These are phyloP conservation scores for Chloebia gouldiae DNA, from an alignment of 2,113 vertebrate genomes.

Conservation along the genomic window DNA sequence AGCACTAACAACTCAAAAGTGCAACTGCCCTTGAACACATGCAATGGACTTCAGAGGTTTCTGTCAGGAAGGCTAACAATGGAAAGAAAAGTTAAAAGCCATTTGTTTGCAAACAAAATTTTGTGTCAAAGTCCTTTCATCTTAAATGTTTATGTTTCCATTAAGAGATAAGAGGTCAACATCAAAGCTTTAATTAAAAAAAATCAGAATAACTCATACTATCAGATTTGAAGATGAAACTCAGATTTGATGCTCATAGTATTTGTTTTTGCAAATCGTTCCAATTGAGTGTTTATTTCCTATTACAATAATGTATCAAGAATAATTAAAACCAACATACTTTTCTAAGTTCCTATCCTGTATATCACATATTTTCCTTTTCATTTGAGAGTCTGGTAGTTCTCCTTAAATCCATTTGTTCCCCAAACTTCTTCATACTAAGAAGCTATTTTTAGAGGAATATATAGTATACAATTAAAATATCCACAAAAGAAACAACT, in stretches of 20 bases:
- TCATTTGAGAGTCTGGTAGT: not conserved
- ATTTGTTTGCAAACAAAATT: constrained; percentile 21
- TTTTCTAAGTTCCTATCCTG: not conserved
- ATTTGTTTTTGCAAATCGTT: constrained; percentile 3
- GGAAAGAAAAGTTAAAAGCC: not conserved
- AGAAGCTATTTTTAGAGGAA: not conserved
- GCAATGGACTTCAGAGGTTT: not conserved
- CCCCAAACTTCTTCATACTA: not conserved
- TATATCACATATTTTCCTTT: not conserved
- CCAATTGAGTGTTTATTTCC: not conserved
- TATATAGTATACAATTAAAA: not conserved
- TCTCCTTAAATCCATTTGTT: not conserved
- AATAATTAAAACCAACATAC: not conserved
- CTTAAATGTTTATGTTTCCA: not conserved
- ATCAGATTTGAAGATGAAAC: constrained; percentile 37
- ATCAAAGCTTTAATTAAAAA: constrained; percentile 12
- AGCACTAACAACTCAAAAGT: not conserved
- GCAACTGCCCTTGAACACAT: not conserved
- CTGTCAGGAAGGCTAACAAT: not conserved
- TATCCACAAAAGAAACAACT: not conserved
- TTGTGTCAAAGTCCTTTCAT: constrained; percentile 4
- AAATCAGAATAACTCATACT: not conserved
- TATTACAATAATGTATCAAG: not conserved
- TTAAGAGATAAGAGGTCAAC: constrained; percentile 3
- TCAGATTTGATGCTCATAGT: not conserved